Conservation (phyloP, 2,888 invertebrate genomes). For the Hanleya hanleyi region DNA sequence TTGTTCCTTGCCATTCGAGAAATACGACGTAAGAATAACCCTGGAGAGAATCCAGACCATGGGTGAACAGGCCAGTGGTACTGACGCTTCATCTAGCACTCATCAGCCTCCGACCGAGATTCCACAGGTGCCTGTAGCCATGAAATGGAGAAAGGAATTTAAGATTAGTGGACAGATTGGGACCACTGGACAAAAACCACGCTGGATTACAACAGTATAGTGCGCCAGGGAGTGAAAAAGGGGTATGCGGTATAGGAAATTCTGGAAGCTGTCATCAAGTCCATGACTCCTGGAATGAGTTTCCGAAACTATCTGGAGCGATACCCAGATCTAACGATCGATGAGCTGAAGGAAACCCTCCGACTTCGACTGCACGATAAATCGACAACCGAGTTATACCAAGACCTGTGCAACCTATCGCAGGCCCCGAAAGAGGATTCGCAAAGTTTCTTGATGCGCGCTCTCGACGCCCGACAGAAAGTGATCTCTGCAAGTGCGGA, state of each 20-base stretch:
- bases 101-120: too few relatives aligned
- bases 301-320: slow-evolving; percentile 7
- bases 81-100: too few relatives aligned
- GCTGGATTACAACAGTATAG: neutral
- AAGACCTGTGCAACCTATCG: slow-evolving; percentile 10
- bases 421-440: slow-evolving; percentile 13
- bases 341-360: neutral
- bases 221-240: neutral
- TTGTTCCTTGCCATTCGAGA: too few relatives aligned
- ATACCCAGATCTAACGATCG: neutral
- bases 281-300: too few relatives aligned
- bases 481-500: slow-evolving; percentile 13
- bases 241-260: neutral
- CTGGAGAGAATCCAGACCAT: too few relatives aligned
- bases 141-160: neutral
- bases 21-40: too few relatives aligned
- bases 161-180: slow-evolving; percentile 5
- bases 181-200: neutral
- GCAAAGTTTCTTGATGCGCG: slow-evolving; percentile 13
- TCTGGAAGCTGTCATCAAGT: neutral
- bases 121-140: too few relatives aligned
- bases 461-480: slow-evolving; percentile 15
- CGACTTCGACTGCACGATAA: slow-evolving; percentile 16
- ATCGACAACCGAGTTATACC: slow-evolving; percentile 18
- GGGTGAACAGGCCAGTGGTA: too few relatives aligned